A percentile compares a stretch with the other conserved stretches of the same genome.
Evolutionary conservation across 2,797 vertebrate genomes (phyloP).

Genomic region (Peromyscus aztecus): DNA sequence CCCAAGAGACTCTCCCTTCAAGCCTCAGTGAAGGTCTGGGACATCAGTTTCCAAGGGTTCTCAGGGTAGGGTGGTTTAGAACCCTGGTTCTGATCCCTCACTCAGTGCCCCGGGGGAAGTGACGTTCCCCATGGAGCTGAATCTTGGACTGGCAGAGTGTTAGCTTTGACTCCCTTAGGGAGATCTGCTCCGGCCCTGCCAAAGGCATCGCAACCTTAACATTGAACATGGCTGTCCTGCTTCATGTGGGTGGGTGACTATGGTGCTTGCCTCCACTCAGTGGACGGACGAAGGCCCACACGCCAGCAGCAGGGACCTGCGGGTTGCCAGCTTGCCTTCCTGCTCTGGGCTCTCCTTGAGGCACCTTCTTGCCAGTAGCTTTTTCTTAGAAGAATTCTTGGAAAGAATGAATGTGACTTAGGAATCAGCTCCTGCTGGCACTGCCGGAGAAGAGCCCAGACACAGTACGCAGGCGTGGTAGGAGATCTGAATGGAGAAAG

Average conservation of each 20-base stretch:
- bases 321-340: not conserved
- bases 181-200: not conserved
- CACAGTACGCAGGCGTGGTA: accelerated
- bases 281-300: accelerated
- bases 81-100: not conserved
- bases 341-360: not conserved
- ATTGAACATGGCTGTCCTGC: not conserved
- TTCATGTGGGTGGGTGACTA: not conserved
- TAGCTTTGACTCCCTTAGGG: not conserved
- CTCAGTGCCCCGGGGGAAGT: accelerated
- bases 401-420: not conserved
- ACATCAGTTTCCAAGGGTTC: not conserved
- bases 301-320: not conserved
- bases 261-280: accelerated
- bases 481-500: not conserved
- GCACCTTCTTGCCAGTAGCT: not conserved
- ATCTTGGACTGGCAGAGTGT: not conserved
- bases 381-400: slow-evolving; percentile 24
- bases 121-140: not conserved
- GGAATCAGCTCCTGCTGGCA: not conserved
- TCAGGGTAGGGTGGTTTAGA: not conserved
- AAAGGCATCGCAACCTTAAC: accelerated
- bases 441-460: not conserved
- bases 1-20: not conserved
- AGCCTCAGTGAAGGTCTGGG: not conserved